Conservation (phyloP, 2,797 vertebrate genomes). For the Darevskia nairensis region DNA sequence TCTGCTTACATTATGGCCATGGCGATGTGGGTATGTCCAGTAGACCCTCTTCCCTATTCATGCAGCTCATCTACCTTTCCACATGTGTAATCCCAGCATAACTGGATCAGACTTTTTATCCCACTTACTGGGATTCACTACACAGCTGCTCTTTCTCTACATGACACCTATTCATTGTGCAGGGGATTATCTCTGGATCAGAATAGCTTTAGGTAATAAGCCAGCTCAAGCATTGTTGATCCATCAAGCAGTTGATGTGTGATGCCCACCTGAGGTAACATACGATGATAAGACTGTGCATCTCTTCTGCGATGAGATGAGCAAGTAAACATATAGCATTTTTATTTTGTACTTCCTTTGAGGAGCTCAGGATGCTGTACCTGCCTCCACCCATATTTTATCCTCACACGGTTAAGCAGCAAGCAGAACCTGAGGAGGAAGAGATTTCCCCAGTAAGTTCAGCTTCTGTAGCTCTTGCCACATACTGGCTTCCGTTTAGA, state of each 20-base stretch:
- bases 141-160: too few species aligned
- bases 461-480: background rate
- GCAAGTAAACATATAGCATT: background rate
- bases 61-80: background rate
- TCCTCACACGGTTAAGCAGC: background rate
- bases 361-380: background rate
- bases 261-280: background rate
- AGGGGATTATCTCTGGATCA: background rate
- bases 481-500: background rate
- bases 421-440: background rate
- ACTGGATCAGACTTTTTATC: too few species aligned
- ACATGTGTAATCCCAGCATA: background rate
- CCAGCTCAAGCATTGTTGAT: background rate
- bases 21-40: background rate
- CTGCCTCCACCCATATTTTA: background rate
- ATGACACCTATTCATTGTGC: background rate
- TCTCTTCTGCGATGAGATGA: background rate
- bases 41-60: background rate
- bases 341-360: background rate
- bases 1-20: background rate
- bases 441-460: background rate
- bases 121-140: too few species aligned
- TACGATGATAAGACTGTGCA: background rate
- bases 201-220: background rate
- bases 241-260: background rate